A percentile compares a stretch with the other conserved stretches of the same genome.
These are phyloP conservation scores for Gonocerus acuteangulatus DNA, from an alignment of 2,888 invertebrate species.

Conservation along the genomic window DNA sequence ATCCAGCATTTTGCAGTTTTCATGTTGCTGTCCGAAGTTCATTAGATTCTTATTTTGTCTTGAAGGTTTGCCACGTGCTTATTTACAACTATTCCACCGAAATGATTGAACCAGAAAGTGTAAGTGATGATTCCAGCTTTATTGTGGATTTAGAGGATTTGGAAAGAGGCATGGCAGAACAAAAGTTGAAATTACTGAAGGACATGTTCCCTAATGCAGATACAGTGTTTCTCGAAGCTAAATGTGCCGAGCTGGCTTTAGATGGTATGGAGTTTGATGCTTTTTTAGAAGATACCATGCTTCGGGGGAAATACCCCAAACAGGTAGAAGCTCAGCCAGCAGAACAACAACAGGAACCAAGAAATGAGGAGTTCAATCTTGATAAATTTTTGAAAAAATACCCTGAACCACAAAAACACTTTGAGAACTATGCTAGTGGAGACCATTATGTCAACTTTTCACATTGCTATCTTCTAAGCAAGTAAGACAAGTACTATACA, in stretches of 20 bases:
- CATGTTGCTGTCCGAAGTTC: no score
- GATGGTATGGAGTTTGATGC: not conserved
- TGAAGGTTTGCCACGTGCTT: no score
- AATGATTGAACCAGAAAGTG: no score
- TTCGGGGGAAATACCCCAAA: constrained; percentile 6
- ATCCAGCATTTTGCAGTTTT: no score
- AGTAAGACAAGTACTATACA: no score
- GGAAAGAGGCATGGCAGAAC: not conserved
- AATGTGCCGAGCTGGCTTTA: constrained; percentile 7
- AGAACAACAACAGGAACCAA: not conserved
- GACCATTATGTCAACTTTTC: no score
- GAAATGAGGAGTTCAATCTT: not conserved
- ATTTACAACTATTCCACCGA: no score
- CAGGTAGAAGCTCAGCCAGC: not conserved
- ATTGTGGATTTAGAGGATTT: not conserved
- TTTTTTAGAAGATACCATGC: constrained; percentile 3
- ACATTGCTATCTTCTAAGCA: no score
- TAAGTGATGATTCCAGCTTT: not conserved
- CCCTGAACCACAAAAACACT: constrained; percentile 10
- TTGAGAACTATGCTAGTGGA: not conserved
- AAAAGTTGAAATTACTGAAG: not conserved
- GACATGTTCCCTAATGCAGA: constrained; percentile 19
- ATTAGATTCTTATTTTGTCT: no score
- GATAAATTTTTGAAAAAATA: constrained; percentile 14
- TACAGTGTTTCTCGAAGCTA: not conserved